These are phyloP conservation scores for Acanthaster planci DNA, from an alignment of 35 echinoderm and acorn worm genomes.

Conservation along the genomic window DNA sequence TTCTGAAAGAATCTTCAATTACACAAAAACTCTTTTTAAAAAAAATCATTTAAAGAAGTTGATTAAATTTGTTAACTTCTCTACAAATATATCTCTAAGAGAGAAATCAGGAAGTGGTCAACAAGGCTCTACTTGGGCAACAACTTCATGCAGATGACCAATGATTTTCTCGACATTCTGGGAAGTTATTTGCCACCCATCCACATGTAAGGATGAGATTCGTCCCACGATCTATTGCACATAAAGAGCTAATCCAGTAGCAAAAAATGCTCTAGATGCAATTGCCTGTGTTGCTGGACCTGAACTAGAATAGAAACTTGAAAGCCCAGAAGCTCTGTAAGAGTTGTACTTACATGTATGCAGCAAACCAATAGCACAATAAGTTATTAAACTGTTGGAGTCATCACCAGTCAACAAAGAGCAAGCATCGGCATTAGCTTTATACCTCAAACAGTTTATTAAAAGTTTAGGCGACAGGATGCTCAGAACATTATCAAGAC, in stretches of 20 bases:
- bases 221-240: constrained; percentile 6
- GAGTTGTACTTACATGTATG: constrained; percentile 19
- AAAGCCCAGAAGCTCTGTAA: neutral
- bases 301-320: neutral
- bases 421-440: neutral
- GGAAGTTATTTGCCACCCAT: neutral
- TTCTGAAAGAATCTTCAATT: too few species aligned
- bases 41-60: too few species aligned
- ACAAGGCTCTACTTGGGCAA: constrained; percentile 19
- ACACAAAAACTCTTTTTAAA: too few species aligned
- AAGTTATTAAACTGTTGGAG: constrained; percentile 14
- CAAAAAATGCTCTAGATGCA: constrained; percentile 36
- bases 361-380: constrained; percentile 16
- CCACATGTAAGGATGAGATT: neutral
- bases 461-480: neutral
- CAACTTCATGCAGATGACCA: constrained; percentile 21
- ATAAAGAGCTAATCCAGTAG: constrained; percentile 42
- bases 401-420: constrained; percentile 1
- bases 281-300: neutral
- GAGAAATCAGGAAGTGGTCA: neutral
- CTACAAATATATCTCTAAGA: constrained; percentile 18
- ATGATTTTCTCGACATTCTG: constrained; percentile 33
- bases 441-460: constrained; percentile 38
- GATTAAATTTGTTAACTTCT: neutral
- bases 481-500: constrained; percentile 7